These are phyloP conservation scores for Drosophila kuntzei DNA, from an alignment of 2,888 invertebrate genomes.

Conservation along the genomic window DNA sequence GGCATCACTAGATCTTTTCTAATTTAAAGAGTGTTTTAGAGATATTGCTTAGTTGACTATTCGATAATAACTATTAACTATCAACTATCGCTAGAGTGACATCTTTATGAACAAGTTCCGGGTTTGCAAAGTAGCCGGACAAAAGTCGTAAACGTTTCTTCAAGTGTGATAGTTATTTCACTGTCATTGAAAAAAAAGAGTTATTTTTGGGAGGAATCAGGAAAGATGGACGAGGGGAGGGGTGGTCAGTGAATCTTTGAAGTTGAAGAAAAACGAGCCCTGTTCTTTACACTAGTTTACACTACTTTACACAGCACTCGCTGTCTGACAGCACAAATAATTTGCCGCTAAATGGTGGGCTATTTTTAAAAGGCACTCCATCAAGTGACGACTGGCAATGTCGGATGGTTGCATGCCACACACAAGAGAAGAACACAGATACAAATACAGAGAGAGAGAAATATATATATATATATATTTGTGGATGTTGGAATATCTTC, in stretches of 20 bases:
- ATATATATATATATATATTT: not conserved
- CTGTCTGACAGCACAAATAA: slow-evolving; percentile 61
- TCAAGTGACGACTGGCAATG: slow-evolving; percentile 42
- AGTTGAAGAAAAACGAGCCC: slow-evolving; percentile 16
- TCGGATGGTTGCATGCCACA: slow-evolving; percentile 57
- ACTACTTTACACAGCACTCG: slow-evolving; percentile 56
- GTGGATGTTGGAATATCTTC: slow-evolving; percentile 7
- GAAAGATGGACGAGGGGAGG: not conserved
- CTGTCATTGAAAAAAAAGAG: not conserved
- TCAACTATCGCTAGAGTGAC: not conserved
- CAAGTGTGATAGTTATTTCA: not conserved
- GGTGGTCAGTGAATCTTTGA: slow-evolving; percentile 1
- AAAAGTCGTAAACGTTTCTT: not conserved
- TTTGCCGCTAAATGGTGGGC: slow-evolving; percentile 63
- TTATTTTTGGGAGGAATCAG: not conserved
- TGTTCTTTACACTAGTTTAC: slow-evolving; percentile 29
- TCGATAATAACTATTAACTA: slow-evolving; percentile 9
- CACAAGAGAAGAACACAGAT: not conserved
- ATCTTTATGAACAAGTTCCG: slow-evolving; percentile 8
- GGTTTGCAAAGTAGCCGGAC: slow-evolving; percentile 4
- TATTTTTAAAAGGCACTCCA: slow-evolving; percentile 62
- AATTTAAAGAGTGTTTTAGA: not conserved
- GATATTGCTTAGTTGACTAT: not conserved
- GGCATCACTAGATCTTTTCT: not conserved
- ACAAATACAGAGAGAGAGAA: not conserved